Conservation (phyloP, 23 tunicate species). For the Ciona savignyi region DNA sequence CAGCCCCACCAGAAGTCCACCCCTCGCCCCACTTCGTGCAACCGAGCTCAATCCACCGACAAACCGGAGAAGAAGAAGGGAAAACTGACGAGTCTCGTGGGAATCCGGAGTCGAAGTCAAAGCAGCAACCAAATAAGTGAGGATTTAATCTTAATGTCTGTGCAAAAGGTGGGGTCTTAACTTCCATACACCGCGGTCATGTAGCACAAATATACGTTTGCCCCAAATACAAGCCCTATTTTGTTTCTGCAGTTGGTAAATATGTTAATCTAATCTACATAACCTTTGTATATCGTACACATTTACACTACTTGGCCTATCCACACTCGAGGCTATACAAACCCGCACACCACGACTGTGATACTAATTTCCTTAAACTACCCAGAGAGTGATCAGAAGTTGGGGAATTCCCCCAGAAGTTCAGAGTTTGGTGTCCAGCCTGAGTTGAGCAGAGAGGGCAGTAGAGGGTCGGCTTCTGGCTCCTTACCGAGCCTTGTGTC, state of each 20-base stretch:
- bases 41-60: background rate
- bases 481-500: conserved; percentile 56
- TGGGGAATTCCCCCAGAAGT: conserved; percentile 18
- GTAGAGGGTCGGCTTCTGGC: conserved; percentile 52
- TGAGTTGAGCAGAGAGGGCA: conserved; percentile 29
- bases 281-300: no score
- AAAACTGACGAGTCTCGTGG: conserved; percentile 18
- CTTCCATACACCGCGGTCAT: no score
- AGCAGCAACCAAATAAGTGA: conserved; percentile 12
- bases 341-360: no score
- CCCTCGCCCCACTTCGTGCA: background rate
- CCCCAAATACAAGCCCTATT: no score
- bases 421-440: conserved; percentile 45
- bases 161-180: no score
- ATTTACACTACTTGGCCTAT: no score
- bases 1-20: no score
- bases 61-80: background rate
- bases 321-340: no score
- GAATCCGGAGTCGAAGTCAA: conserved; percentile 24
- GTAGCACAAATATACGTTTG: no score
- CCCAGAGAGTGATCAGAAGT: background rate
- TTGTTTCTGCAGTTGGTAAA: no score
- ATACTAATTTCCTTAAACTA: no score
- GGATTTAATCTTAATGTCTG: background rate
- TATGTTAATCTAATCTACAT: no score